A percentile compares a stretch with the other conserved stretches of the same genome.
Evolutionary conservation across 2,888 invertebrate genomes (phyloP).

Genomic region (Phortica okadai): DNA sequence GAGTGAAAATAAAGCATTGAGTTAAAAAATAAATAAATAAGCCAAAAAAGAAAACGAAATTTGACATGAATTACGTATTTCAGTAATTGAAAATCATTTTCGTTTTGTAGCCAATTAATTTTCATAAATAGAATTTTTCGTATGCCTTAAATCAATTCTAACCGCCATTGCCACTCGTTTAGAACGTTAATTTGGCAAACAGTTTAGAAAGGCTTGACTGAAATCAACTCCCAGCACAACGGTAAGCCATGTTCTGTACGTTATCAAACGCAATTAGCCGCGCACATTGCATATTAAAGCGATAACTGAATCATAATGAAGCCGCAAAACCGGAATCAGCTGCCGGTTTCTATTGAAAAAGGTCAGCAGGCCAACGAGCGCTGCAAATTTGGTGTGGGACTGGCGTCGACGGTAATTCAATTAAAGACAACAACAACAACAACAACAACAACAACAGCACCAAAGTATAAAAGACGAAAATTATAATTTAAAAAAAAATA

Average conservation of each 20-base stretch:
- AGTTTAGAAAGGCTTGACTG: neutral
- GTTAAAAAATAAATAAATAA: neutral
- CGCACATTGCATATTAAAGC: slow-evolving; percentile 16
- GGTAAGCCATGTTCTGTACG: neutral
- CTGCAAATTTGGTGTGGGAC: slow-evolving; percentile 40
- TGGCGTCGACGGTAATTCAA: slow-evolving; percentile 25
- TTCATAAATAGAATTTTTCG: neutral
- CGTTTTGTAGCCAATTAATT: neutral
- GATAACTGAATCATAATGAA: slow-evolving; percentile 15
- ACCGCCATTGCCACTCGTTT: neutral
- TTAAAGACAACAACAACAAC: neutral
- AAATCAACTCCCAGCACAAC: neutral
- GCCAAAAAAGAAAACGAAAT: slow-evolving; percentile 6
- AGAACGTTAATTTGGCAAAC: neutral
- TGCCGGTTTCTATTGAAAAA: slow-evolving; percentile 53
- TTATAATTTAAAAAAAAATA: neutral
- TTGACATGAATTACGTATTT: slow-evolving; percentile 25
- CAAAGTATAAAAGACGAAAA: neutral
- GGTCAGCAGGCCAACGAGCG: slow-evolving; percentile 54
- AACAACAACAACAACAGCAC: neutral
- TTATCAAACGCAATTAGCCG: slow-evolving; percentile 2
- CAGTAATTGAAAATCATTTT: neutral
- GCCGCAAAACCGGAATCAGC: slow-evolving; percentile 32
- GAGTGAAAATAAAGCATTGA: neutral
- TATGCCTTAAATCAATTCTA: neutral